A percentile compares a stretch with the other conserved stretches of the same genome.
Conservation (phyloP, 2,888 invertebrate genomes). For the Xylota segnis region DNA sequence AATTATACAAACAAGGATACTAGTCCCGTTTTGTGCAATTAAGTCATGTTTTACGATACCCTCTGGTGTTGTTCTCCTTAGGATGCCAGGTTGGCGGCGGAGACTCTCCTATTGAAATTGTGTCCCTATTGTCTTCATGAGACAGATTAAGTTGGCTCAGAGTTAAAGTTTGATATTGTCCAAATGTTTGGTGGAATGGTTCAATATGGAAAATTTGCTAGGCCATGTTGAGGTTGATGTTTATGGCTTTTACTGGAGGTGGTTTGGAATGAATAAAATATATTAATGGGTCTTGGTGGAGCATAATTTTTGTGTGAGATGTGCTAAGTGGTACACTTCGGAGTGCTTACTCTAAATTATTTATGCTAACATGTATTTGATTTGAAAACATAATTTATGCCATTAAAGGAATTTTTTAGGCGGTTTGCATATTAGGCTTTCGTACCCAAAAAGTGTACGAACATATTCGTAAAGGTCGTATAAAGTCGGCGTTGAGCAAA, state of each 20-base stretch:
- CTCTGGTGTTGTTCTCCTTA: conserved; percentile 48
- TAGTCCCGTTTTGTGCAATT: conserved; percentile 55
- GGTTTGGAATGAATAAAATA: conserved; percentile 15
- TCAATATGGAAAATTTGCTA: conserved; percentile 9
- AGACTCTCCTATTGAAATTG: conserved; percentile 4
- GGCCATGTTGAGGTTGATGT: conserved; percentile 6
- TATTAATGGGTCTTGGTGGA: background rate
- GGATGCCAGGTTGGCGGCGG: conserved; percentile 18
- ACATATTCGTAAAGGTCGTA: too few species aligned
- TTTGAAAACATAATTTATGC: background rate
- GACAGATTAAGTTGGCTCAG: conserved; percentile 15
- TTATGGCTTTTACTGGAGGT: conserved; percentile 22
- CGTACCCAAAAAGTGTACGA: too few species aligned
- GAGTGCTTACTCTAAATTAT: background rate
- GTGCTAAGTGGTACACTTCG: too few species aligned
- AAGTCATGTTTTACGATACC: conserved; percentile 63
- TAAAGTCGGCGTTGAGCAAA: too few species aligned
- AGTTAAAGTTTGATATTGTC: conserved; percentile 13
- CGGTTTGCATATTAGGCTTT: too few species aligned
- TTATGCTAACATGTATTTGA: background rate
- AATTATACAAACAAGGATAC: conserved; percentile 39
- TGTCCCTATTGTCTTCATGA: conserved; percentile 20
- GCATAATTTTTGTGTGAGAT: background rate
- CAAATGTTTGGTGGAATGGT: background rate
- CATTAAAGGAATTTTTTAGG: too few species aligned